Base-by-base conservation (phyloP, 1,140 invertebrate genomes). In the Papilio polytes region DNA sequence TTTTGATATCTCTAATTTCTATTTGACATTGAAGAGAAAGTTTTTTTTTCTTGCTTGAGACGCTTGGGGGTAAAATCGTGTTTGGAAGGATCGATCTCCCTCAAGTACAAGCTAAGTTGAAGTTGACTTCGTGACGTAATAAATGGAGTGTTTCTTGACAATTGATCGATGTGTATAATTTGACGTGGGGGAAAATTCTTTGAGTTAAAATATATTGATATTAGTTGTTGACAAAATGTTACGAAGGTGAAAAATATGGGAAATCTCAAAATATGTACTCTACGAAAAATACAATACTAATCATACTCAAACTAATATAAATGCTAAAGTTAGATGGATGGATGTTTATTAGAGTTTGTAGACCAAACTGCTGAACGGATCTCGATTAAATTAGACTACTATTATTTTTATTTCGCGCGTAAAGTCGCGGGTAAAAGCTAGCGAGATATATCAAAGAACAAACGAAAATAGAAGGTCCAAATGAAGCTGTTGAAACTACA, bases 161-260 rank as follows among this genome's bases (percentile, higher is more conserved):
- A 73, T 73, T 76, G 74, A 76, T 76, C 46, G 74, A 76, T 76
- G 74, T 76, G 73, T 74, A 51, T n/a, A 74, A 46, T 74, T 46
- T 46, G 18, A 74, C 15, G 36, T 41, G 18, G 15, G 63, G n/a
- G 20, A 10, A 63, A 15, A 31, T 31, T 15, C 26, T 66, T 66
- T 10, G 12, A 31, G 63, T 66, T 31, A 66, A 31, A 15, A 26
- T 31, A 2, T 31, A 66, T 31, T 15, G 63, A 66, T 66, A 13
- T 22, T 22, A 4, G 20, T 26, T 66, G 1, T 26, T 66, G 22
- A 26, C 13, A 31, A 31, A 66, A 66, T 13, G 36, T 26, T 0
- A 10, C 10, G 1, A 13, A 31, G 2, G 63, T 26, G 13, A 31
- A 66, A 22, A 22, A 2, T 2, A 22, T 1, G 8, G n/a, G 7